Conservation (phyloP, 2,888 invertebrate species). For the Cynaeus angustus region DNA sequence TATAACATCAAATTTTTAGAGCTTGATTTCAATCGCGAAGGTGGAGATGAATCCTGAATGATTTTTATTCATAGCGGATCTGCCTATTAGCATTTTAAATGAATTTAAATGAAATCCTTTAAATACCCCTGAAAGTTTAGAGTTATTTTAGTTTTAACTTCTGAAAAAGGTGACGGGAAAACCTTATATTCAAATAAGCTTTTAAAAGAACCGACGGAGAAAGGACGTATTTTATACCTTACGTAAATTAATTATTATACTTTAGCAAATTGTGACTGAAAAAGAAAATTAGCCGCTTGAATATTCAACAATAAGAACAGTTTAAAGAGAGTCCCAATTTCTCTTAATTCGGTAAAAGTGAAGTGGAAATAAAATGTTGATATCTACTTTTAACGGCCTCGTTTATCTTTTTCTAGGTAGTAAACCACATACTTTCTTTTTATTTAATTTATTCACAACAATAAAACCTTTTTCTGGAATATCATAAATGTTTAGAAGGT, state of each 20-base stretch:
- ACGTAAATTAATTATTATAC: conserved; percentile 17
- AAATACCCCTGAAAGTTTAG: conserved; percentile 42
- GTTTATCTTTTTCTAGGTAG: too few species aligned
- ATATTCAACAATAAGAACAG: conserved; percentile 1
- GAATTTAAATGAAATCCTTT: conserved; percentile 65
- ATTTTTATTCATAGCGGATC: conserved; percentile 66
- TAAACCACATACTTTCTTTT: too few species aligned
- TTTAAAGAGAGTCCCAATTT: neutral
- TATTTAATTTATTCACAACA: too few species aligned
- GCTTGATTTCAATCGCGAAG: conserved; percentile 20
- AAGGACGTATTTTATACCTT: conserved; percentile 16
- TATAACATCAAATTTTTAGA: conserved; percentile 9
- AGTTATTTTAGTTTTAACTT: conserved; percentile 46
- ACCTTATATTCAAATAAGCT: conserved; percentile 47
- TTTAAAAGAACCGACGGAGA: conserved; percentile 29
- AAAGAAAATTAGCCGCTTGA: conserved; percentile 1
- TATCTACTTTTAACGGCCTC: too few species aligned
- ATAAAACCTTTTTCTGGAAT: too few species aligned
- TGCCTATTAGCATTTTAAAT: conserved; percentile 66
- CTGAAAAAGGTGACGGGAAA: conserved; percentile 42
- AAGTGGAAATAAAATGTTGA: too few species aligned
- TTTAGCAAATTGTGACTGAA: conserved; percentile 3
- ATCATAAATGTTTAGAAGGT: too few species aligned
- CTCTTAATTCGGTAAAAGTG: too few species aligned
- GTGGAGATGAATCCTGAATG: conserved; percentile 45